Base-by-base conservation (phyloP, 2,113 vertebrate genomes). In the Stegastes partitus region DNA sequence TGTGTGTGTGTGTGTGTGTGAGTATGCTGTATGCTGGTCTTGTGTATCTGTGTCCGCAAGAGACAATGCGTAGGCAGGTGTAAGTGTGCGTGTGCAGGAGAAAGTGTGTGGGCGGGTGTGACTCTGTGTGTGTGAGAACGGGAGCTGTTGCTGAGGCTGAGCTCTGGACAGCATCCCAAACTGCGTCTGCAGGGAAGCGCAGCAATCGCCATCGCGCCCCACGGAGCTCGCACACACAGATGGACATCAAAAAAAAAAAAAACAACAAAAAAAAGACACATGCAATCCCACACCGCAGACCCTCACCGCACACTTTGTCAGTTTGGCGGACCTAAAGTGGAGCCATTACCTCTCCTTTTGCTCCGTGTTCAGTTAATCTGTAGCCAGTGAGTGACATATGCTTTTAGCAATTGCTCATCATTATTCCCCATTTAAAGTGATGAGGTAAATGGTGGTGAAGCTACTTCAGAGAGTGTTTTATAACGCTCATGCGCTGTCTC, bases 91-190 rank as follows among this genome's bases (percentile, higher is more conserved):
- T 51, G 63, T 21, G 77, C 21, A 45, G 65, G 72, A 79, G 72
- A 67, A 66, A 70, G 2, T 22, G 68, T 39, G 83, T 82, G 69
- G 66, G 79, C 11, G 78, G 54, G 77, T 76, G 67, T 65, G 65
- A 67, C n/a, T 79, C 4, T 47, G 59, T 45, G 73, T 75, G 76
- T 49, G 78, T 39, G 56, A 62, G 55, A 28, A 70, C 74, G 23
- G 49, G 75, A 72, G 77, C 64, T 59, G 76, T 74, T 72, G 82
- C 77, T 83, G 71, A 87, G 77, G 76, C 86, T 75, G 73, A 62
- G 80, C 45, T 82, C 82, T 85, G 87, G 89, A 88, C 53, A 1
- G 9, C 63, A 21, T 87, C 89, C 86, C 79, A 81, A 77, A 72
- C 63, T 0, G 22, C 71, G 63, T 82, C 88, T 77, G 85, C 65